Conservation (phyloP, 64 coral and sea anemone species). For the Trachythela sp. region DNA sequence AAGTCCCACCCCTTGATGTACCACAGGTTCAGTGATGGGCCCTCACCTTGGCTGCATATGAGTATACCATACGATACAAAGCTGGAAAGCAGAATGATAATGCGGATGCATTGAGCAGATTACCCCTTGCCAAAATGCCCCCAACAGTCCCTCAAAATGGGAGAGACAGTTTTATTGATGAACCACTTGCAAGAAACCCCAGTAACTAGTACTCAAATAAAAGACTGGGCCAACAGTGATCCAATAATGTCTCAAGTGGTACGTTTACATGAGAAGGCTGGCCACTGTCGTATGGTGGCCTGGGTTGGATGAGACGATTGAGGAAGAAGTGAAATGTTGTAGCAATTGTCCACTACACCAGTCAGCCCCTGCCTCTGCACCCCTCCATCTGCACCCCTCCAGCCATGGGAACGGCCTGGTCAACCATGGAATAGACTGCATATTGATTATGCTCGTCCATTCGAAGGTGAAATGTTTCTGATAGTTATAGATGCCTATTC, state of each 20-base stretch:
- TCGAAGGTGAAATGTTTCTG: too few species aligned
- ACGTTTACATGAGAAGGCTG: not conserved
- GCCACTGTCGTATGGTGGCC: conserved; percentile 20
- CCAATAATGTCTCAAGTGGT: not conserved
- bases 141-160: not conserved
- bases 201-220: not conserved
- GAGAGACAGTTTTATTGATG: conserved; percentile 10
- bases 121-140: not conserved
- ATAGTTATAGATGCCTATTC: too few species aligned
- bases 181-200: not conserved
- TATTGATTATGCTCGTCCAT: conserved; percentile 30
- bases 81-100: not conserved
- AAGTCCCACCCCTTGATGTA: too few species aligned
- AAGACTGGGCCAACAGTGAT: not conserved
- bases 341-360: not conserved
- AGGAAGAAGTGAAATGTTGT: not conserved
- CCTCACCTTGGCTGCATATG: too few species aligned
- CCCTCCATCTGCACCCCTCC: too few species aligned
- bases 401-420: conserved; percentile 13
- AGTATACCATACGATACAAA: not conserved
- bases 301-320: not conserved
- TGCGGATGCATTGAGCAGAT: conserved; percentile 23
- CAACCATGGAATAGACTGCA: conserved; percentile 8
- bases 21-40: too few species aligned
- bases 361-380: not conserved